Evolutionary conservation across 1,140 invertebrate genomes (phyloP).

Genomic region (Papilio aristodemus): DNA sequence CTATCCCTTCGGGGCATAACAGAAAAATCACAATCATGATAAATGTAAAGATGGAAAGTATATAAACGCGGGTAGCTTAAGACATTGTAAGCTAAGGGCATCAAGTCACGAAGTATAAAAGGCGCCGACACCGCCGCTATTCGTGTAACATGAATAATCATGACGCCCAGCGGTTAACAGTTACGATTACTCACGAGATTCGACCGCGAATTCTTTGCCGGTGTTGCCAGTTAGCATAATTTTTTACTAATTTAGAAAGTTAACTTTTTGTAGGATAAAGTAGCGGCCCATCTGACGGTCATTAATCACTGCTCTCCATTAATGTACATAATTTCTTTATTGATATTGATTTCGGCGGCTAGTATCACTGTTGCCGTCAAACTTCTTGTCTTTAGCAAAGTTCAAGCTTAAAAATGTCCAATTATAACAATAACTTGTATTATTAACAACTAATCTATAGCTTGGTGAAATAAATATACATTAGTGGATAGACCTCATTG

Average conservation of each 20-base stretch:
- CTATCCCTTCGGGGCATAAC: too few species aligned
- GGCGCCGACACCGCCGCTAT: slow-evolving; percentile 6
- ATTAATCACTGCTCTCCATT: too few species aligned
- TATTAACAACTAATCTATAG: too few species aligned
- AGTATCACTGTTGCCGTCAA: too few species aligned
- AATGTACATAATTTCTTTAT: too few species aligned
- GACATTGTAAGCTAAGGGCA: background rate
- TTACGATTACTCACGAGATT: slow-evolving; percentile 25
- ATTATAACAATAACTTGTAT: too few species aligned
- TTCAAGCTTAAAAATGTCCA: too few species aligned
- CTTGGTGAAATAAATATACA: too few species aligned
- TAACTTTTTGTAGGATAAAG: background rate
- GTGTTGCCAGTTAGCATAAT: slow-evolving; percentile 14
- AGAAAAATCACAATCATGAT: background rate
- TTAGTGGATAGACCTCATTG: too few species aligned
- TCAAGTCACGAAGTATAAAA: slow-evolving; percentile 14
- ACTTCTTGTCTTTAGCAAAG: too few species aligned
- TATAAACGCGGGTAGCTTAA: slow-evolving; percentile 3
- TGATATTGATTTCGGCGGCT: too few species aligned
- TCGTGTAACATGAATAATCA: slow-evolving; percentile 29
- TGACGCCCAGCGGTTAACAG: slow-evolving; percentile 21
- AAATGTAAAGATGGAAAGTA: slow-evolving; percentile 18
- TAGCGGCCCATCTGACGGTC: background rate
- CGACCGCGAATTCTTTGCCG: slow-evolving; percentile 3
- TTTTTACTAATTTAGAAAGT: slow-evolving; percentile 12